Conservation (phyloP, 2,888 invertebrate species). For the Ectobius pallidus region DNA sequence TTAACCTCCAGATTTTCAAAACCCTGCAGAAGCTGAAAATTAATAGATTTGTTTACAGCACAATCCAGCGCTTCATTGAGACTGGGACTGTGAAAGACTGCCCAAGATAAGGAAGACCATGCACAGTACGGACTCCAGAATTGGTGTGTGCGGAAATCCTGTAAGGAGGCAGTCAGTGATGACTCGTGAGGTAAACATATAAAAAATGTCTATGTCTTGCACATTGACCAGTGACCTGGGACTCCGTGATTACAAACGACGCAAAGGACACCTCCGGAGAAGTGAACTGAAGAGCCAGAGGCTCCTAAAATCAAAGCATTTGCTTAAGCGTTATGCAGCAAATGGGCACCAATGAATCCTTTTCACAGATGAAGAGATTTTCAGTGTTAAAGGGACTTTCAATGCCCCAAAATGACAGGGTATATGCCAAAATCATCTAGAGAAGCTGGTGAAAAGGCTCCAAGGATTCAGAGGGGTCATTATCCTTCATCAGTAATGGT, state of each 20-base stretch:
- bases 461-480: no score
- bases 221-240: constrained; percentile 4
- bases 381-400: no score
- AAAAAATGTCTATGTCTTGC: no score
- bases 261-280: background rate
- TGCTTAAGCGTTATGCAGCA: no score
- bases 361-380: no score
- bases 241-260: constrained; percentile 10
- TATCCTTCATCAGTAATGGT: no score
- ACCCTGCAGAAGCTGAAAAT: background rate
- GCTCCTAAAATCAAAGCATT: no score
- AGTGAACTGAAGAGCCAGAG: background rate
- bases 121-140: constrained; percentile 11
- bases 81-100: constrained; percentile 1
- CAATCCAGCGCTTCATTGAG: background rate
- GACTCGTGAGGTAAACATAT: background rate
- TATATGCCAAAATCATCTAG: no score
- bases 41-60: background rate
- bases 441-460: no score
- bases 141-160: no score
- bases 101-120: background rate
- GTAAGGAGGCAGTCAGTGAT: background rate
- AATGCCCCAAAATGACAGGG: no score
- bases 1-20: background rate
- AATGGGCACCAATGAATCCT: no score